Evolutionary conservation across 2,797 vertebrate species (phyloP).

Genomic region (Parambassis ranga): DNA sequence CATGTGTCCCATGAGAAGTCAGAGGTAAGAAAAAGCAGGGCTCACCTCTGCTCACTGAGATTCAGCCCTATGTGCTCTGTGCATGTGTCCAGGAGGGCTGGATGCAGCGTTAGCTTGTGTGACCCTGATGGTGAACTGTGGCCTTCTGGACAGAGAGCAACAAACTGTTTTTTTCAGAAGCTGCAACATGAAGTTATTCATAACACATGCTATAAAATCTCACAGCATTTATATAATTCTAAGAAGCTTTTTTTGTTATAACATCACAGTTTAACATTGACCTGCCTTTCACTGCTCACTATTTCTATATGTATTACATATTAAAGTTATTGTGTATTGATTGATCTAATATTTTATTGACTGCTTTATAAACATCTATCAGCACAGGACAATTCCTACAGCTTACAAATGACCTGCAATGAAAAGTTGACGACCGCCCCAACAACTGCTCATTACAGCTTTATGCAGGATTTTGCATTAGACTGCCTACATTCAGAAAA

Average conservation of each 20-base stretch:
- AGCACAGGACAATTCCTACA: neutral
- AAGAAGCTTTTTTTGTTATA: neutral
- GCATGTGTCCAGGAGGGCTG: neutral
- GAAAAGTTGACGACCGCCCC: too few relatives aligned
- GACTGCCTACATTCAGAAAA: too few relatives aligned
- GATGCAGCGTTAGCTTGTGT: neutral
- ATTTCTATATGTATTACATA: neutral
- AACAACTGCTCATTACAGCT: neutral
- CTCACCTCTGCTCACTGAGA: conserved; percentile 32
- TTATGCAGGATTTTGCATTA: neutral
- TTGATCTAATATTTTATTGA: neutral
- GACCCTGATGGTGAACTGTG: conserved; percentile 1
- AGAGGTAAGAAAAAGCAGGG: conserved; percentile 31
- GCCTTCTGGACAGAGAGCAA: conserved; percentile 4
- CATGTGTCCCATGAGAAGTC: conserved; percentile 18
- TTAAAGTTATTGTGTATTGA: neutral
- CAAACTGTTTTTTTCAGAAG: conserved; percentile 9
- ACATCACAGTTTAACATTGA: neutral
- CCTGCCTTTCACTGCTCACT: conserved; percentile 1
- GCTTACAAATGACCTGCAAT: too few relatives aligned
- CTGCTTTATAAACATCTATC: neutral
- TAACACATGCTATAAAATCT: conserved; percentile 19
- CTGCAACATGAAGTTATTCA: conserved; percentile 5
- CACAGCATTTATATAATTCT: neutral
- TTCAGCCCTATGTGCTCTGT: conserved; percentile 27